phyloP scores from a whole-genome alignment of 2,888 invertebrate genomes.

The Melolontha melolontha region DNA sequence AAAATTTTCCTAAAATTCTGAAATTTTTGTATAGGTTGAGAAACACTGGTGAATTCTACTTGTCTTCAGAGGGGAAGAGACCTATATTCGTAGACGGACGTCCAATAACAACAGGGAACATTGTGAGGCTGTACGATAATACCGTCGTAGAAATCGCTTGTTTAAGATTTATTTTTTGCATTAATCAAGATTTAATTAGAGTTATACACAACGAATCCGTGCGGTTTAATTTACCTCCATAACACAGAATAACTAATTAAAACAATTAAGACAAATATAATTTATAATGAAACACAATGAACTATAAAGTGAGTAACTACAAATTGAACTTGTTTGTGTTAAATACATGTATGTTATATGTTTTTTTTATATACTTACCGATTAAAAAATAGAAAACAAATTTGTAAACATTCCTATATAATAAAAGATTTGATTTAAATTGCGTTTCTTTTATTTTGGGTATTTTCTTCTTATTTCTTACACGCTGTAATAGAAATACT shows the following conservation, averaged over 20 bases:
- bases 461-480: too few relatives aligned
- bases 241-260: slow-evolving; percentile 40
- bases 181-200: slow-evolving; percentile 92
- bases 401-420: slow-evolving; percentile 36
- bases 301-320: slow-evolving; percentile 15
- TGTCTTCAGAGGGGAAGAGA: slow-evolving; percentile 94
- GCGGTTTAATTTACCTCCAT: slow-evolving; percentile 75
- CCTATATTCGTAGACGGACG: slow-evolving; percentile 95
- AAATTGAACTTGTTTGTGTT: slow-evolving; percentile 27
- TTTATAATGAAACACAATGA: slow-evolving; percentile 19
- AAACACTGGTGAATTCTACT: slow-evolving; percentile 94
- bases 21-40: slow-evolving; percentile 70
- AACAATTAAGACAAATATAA: slow-evolving; percentile 10
- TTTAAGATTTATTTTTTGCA: slow-evolving; percentile 90
- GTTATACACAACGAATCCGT: slow-evolving; percentile 90
- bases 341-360: slow-evolving; percentile 11
- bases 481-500: too few relatives aligned
- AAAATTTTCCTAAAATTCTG: too few relatives aligned
- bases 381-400: too few relatives aligned
- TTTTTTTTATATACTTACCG: slow-evolving; percentile 33
- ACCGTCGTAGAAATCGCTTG: slow-evolving; percentile 96
- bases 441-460: too few relatives aligned
- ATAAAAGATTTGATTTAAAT: background rate
- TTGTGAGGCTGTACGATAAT: slow-evolving; percentile 91
- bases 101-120: slow-evolving; percentile 88